A percentile compares a stretch with the other conserved stretches of the same genome.
These are phyloP conservation scores for Drosophila rufa DNA, from an alignment of 1,140 invertebrate genomes.

Conservation along the genomic window DNA sequence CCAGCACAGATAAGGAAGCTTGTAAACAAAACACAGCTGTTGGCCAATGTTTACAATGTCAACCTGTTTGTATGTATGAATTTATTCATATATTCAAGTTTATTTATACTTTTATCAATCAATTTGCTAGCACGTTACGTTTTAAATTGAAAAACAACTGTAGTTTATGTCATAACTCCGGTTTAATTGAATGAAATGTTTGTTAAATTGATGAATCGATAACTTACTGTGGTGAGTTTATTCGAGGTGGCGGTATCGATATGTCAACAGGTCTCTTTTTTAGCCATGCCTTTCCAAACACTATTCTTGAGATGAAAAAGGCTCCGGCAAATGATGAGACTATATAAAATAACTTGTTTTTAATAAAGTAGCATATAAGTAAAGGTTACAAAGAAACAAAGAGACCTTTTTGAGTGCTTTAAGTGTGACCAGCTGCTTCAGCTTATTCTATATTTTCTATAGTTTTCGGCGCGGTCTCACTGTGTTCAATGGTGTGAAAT, in stretches of 20 bases:
- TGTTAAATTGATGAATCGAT: neutral
- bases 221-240: slow-evolving; percentile 1
- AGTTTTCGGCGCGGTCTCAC: too few relatives aligned
- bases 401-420: too few relatives aligned
- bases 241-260: slow-evolving; percentile 11
- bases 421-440: too few relatives aligned
- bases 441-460: too few relatives aligned
- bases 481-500: neutral
- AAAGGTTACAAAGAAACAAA: too few relatives aligned
- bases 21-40: slow-evolving; percentile 77
- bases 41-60: slow-evolving; percentile 13
- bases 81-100: neutral
- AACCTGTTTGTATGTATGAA: neutral
- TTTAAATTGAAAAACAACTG: neutral
- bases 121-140: neutral
- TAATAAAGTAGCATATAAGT: too few relatives aligned
- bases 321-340: neutral
- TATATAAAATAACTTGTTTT: too few relatives aligned
- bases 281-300: neutral
- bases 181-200: neutral
- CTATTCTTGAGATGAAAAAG: neutral
- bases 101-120: neutral
- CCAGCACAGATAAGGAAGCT: slow-evolving; percentile 17
- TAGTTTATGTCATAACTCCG: neutral
- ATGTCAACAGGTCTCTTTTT: neutral